Evolutionary conservation across 1,140 invertebrate species (phyloP).

Genomic region (Drosophila ercepeae): DNA sequence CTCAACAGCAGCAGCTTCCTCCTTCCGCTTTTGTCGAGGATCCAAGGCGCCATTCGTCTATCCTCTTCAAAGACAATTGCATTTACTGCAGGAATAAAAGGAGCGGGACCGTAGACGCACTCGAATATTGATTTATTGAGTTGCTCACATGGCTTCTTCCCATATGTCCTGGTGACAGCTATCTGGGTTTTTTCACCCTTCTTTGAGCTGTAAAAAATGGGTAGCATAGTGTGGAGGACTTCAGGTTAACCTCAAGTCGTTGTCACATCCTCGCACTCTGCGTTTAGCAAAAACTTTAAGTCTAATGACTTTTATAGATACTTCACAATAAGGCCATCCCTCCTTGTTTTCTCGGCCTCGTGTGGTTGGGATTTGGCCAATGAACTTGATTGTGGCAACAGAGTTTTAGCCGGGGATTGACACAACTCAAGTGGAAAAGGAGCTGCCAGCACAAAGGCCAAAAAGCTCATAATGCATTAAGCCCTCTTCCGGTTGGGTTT

Average conservation of each 20-base stretch:
- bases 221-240: conserved; percentile 17
- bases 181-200: background rate
- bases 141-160: conserved; percentile 54
- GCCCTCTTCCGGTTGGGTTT: background rate
- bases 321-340: conserved; percentile 34
- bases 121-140: conserved; percentile 78
- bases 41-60: conserved; percentile 18
- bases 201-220: conserved; percentile 29
- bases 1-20: conserved; percentile 20
- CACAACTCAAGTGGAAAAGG: conserved; percentile 51
- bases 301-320: conserved; percentile 70
- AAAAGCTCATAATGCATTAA: conserved; percentile 58
- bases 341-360: background rate
- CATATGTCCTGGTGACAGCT: conserved; percentile 26
- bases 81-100: conserved; percentile 31
- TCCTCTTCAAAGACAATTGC: conserved; percentile 57
- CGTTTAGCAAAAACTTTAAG: conserved; percentile 54
- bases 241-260: conserved; percentile 62
- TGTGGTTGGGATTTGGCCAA: conserved; percentile 44
- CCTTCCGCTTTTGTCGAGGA: conserved; percentile 11
- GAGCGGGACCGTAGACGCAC: conserved; percentile 16
- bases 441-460: conserved; percentile 34
- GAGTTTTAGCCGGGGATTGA: conserved; percentile 52
- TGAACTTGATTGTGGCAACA: conserved; percentile 63
- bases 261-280: conserved; percentile 16